These are phyloP conservation scores for Dromiciops gliroides DNA, from an alignment of 2,113 vertebrate species.

Conservation along the genomic window DNA sequence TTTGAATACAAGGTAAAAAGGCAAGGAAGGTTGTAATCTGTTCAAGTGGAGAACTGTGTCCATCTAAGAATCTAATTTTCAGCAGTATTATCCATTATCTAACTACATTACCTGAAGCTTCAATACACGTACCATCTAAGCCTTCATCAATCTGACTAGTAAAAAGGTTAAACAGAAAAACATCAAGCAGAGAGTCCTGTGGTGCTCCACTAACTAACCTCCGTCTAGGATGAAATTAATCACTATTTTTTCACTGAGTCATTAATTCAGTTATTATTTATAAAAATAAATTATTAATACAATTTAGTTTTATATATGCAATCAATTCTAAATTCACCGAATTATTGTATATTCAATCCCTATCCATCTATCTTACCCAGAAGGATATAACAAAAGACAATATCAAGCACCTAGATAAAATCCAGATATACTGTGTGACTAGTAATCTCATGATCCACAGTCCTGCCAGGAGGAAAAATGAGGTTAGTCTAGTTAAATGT, in stretches of 20 bases:
- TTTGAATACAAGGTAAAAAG: background rate
- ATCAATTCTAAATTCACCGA: background rate
- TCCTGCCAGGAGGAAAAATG: background rate
- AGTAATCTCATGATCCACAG: background rate
- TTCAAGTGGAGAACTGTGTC: background rate
- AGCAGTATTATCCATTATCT: background rate
- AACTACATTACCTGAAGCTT: background rate
- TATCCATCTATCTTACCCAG: background rate
- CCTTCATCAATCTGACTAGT: background rate
- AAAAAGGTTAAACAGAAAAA: background rate
- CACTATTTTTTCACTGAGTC: background rate
- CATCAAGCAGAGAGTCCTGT: background rate
- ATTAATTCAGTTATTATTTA: background rate
- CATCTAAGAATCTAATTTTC: background rate
- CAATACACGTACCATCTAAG: background rate
- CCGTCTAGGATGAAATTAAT: background rate
- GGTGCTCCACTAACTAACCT: background rate
- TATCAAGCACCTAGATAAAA: background rate
- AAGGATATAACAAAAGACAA: background rate
- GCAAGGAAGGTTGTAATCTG: background rate
- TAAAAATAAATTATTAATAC: background rate
- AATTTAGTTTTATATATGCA: background rate
- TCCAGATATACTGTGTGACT: background rate
- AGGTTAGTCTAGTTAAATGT: background rate
- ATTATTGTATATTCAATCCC: background rate